These are phyloP conservation scores for Yponomeuta malinellus DNA, from an alignment of 2,888 invertebrate species.

Conservation along the genomic window DNA sequence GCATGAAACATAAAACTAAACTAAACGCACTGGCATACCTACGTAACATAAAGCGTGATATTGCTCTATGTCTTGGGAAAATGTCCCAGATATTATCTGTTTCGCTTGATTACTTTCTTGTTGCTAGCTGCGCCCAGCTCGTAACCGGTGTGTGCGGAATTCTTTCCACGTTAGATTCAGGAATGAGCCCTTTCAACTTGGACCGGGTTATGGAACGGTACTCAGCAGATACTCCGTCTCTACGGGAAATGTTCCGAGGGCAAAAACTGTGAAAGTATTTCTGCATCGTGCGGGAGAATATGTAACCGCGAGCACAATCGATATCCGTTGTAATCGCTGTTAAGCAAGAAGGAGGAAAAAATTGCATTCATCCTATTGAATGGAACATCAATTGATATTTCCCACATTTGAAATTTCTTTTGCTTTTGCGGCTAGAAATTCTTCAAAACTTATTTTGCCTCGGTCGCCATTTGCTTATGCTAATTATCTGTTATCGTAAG, in stretches of 20 bases:
- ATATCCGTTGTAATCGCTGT: slow-evolving; percentile 65
- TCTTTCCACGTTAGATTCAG: background rate
- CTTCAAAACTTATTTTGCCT: slow-evolving; percentile 18
- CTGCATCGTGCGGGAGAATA: slow-evolving; percentile 42
- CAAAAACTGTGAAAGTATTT: slow-evolving; percentile 55
- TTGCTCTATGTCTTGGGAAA: slow-evolving; percentile 3
- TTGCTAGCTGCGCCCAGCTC: background rate
- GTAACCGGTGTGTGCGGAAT: background rate
- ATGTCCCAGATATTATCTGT: background rate
- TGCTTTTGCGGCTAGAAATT: slow-evolving; percentile 9
- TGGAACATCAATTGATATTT: slow-evolving; percentile 24
- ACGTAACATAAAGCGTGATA: background rate
- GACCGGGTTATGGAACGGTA: background rate
- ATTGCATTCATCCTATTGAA: slow-evolving; percentile 46
- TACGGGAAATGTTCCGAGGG: slow-evolving; percentile 13
- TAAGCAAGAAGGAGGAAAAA: slow-evolving; percentile 59
- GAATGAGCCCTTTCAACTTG: background rate
- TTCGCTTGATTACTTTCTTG: background rate
- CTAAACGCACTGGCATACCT: background rate
- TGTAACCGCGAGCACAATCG: slow-evolving; percentile 52
- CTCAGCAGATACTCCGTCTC: background rate
- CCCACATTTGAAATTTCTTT: slow-evolving; percentile 14
- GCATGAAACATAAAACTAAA: background rate
- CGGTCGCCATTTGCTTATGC: slow-evolving; percentile 26
- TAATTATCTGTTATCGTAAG: background rate